These are phyloP conservation scores for Cheirogaleus major DNA, from an alignment of 2,797 vertebrate species.

Conservation along the genomic window DNA sequence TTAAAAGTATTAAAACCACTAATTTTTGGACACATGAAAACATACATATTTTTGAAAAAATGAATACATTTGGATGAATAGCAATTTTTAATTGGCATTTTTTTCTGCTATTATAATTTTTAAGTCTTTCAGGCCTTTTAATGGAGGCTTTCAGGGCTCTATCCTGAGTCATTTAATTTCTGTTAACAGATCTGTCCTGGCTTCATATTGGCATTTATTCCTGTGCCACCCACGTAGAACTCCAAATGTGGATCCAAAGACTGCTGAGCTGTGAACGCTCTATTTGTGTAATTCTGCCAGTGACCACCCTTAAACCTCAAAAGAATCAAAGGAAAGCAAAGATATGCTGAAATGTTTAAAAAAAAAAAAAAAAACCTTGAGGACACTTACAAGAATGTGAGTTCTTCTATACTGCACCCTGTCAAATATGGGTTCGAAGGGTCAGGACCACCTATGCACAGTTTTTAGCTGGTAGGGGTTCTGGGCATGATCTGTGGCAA, in stretches of 20 bases:
- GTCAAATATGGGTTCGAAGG: neutral
- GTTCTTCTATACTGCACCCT: neutral
- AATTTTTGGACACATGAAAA: neutral
- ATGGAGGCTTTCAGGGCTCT: constrained; percentile 80
- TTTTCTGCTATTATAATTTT: constrained; percentile 45
- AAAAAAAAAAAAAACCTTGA: constrained; percentile 53
- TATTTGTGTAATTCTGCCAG: constrained; percentile 87
- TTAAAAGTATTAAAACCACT: constrained; percentile 24
- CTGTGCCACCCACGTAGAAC: constrained; percentile 88
- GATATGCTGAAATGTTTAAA: constrained; percentile 81
- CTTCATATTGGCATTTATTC: constrained; percentile 83
- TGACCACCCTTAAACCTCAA: constrained; percentile 89
- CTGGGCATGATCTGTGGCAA: constrained; percentile 25
- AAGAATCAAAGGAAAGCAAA: constrained; percentile 87
- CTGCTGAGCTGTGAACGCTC: constrained; percentile 86
- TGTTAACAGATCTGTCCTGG: constrained; percentile 84
- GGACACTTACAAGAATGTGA: constrained; percentile 31
- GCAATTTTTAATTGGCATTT: constrained; percentile 7
- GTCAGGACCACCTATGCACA: constrained; percentile 28
- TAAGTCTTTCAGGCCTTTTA: constrained; percentile 74
- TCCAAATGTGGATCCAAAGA: constrained; percentile 86
- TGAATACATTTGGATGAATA: neutral
- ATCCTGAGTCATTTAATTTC: constrained; percentile 82
- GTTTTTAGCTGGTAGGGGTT: neutral
- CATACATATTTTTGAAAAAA: neutral